These are phyloP conservation scores for Bombus picipes DNA, from an alignment of 1,140 invertebrate genomes.

Conservation along the genomic window DNA sequence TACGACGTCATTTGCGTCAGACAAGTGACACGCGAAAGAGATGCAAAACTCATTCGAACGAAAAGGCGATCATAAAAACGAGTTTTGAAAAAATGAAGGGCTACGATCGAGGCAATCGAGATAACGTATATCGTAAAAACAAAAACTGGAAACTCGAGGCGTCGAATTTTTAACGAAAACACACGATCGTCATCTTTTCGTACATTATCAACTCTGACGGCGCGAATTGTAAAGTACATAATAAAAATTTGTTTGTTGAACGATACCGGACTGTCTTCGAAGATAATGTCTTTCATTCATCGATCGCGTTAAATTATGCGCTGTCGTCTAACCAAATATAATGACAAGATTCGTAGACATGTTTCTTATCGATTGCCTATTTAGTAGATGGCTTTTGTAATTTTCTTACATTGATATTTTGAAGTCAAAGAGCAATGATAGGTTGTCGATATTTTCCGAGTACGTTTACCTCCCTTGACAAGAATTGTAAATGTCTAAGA, in stretches of 20 bases:
- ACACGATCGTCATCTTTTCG: neutral
- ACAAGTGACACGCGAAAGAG: neutral
- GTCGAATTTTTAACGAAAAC: neutral
- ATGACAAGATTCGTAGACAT: neutral
- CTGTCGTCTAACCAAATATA: neutral
- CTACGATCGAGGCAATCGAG: neutral
- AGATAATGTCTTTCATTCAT: neutral
- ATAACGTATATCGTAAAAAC: neutral
- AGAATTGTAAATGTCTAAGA: neutral
- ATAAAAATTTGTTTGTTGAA: neutral
- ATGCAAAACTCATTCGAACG: neutral
- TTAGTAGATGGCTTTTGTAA: neutral
- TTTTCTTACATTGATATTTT: neutral
- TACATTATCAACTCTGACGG: neutral
- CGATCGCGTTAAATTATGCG: neutral
- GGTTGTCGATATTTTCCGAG: neutral
- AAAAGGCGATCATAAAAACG: neutral
- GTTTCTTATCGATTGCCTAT: neutral
- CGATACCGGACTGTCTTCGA: no score
- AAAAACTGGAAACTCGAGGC: neutral
- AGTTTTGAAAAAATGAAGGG: neutral
- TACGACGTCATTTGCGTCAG: neutral
- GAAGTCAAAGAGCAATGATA: neutral
- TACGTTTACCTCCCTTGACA: neutral
- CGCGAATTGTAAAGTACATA: neutral